These are phyloP conservation scores for Dasypus novemcinctus DNA, from an alignment of 2,113 vertebrate species.

Conservation along the genomic window DNA sequence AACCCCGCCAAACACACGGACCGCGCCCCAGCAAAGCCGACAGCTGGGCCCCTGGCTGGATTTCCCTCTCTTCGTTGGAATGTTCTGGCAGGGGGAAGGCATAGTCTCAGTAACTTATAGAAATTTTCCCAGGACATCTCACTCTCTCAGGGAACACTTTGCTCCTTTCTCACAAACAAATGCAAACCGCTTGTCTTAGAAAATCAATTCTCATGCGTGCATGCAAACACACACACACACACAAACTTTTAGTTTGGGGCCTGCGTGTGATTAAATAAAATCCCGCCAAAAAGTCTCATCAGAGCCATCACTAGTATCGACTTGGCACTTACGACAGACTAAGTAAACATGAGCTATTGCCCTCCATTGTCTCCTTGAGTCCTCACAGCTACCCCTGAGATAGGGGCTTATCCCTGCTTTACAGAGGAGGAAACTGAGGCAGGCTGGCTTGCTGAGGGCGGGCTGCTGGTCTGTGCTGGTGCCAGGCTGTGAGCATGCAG, in stretches of 20 bases:
- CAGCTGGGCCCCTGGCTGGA: slow-evolving; percentile 64
- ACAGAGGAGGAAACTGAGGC: background rate
- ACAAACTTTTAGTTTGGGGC: background rate
- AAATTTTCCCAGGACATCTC: slow-evolving; percentile 66
- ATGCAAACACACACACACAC: background rate
- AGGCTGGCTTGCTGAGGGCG: background rate
- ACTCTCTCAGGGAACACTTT: slow-evolving; percentile 53
- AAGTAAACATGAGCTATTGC: background rate
- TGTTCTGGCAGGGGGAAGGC: slow-evolving; percentile 54
- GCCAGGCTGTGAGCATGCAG: rapidly evolving
- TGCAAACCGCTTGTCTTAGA: slow-evolving; percentile 44
- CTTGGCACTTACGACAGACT: background rate
- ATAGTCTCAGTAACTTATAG: slow-evolving; percentile 63
- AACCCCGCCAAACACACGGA: slow-evolving; percentile 55
- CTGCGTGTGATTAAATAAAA: background rate
- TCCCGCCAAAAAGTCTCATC: background rate
- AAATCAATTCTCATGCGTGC: background rate
- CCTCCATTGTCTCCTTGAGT: background rate
- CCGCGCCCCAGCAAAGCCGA: slow-evolving; percentile 16
- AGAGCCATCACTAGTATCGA: background rate
- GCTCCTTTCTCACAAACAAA: slow-evolving; percentile 60
- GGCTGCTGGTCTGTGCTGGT: rapidly evolving
- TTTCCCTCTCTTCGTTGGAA: slow-evolving; percentile 43
- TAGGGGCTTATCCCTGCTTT: background rate
- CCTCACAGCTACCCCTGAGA: background rate